phyloP scores from a whole-genome alignment of 2,113 vertebrate species.

The Thamnaconus septentrionalis region DNA sequence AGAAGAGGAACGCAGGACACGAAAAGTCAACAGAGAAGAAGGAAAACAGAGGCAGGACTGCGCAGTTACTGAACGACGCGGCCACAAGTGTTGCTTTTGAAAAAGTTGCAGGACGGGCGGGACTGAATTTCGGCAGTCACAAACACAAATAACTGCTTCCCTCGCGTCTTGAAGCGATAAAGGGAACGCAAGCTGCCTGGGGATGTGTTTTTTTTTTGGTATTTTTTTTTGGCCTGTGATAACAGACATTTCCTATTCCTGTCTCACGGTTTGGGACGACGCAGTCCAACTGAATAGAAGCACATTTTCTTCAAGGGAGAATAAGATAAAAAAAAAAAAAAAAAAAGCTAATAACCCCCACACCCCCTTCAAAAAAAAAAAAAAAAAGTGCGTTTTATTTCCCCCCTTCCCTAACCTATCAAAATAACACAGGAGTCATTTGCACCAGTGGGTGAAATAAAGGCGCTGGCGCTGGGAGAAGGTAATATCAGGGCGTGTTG shows the following conservation, averaged over 20 bases:
- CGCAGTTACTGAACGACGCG: conserved; percentile 2
- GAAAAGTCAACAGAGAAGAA: background rate
- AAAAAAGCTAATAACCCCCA: background rate
- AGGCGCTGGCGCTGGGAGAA: background rate
- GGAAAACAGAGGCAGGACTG: too few relatives aligned
- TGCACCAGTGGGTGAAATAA: background rate
- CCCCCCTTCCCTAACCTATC: background rate
- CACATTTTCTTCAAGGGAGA: background rate
- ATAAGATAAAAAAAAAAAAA: background rate
- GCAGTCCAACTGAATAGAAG: background rate
- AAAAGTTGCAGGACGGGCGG: conserved; percentile 2
- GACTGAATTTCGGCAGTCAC: too few relatives aligned
- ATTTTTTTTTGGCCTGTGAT: background rate
- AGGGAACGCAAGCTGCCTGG: background rate
- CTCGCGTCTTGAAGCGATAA: background rate
- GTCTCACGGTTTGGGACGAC: background rate
- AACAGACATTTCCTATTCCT: background rate
- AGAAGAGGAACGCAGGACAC: background rate
- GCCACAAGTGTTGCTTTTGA: conserved; percentile 1
- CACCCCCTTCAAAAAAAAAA: background rate
- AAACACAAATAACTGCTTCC: background rate
- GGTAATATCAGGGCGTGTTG: background rate
- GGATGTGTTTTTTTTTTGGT: too few relatives aligned
- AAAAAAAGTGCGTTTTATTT: too few relatives aligned
- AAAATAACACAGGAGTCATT: background rate